Percentiles rank a stretch among this genome's conserved stretches.
Evolutionary conservation across 2,113 vertebrate species (phyloP).

Genomic region (Istiophorus platypterus): DNA sequence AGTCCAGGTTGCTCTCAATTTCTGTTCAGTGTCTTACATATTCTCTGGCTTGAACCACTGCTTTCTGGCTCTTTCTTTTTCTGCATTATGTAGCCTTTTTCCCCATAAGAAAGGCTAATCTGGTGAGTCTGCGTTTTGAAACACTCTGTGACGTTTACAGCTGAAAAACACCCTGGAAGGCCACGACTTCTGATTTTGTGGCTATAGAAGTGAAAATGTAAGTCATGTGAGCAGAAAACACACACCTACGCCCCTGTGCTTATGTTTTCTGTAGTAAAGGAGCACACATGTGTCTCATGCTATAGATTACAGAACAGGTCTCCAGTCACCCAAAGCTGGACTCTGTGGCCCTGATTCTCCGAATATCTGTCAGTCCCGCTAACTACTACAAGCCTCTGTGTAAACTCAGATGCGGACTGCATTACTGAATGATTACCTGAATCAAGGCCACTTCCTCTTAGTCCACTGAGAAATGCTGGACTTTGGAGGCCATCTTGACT

Average conservation of each 20-base stretch:
- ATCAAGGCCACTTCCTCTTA: slow-evolving; percentile 37
- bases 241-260: not conserved
- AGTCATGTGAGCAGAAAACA: not conserved
- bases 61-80: not conserved
- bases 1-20: not conserved
- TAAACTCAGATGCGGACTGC: slow-evolving; percentile 50
- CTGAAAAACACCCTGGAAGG: slow-evolving; percentile 30
- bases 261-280: not conserved
- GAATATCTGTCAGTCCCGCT: slow-evolving; percentile 9
- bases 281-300: not conserved
- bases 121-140: slow-evolving; percentile 36
- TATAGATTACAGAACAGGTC: slow-evolving; percentile 10
- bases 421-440: slow-evolving; percentile 49
- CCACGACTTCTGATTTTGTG: slow-evolving; percentile 28
- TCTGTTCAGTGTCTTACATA: slow-evolving; percentile 4
- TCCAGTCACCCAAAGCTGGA: not conserved
- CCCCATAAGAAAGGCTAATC: slow-evolving; percentile 18
- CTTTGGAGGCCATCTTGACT: slow-evolving; percentile 45
- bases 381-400: slow-evolving; percentile 27
- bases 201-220: not conserved
- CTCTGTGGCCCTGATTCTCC: slow-evolving; percentile 14
- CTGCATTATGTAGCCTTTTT: slow-evolving; percentile 24
- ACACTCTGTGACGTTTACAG: slow-evolving; percentile 14
- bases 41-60: not conserved
- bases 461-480: slow-evolving; percentile 32